Evolutionary conservation across 2,797 vertebrate species (phyloP).

Genomic region (Taenioides sp.): DNA sequence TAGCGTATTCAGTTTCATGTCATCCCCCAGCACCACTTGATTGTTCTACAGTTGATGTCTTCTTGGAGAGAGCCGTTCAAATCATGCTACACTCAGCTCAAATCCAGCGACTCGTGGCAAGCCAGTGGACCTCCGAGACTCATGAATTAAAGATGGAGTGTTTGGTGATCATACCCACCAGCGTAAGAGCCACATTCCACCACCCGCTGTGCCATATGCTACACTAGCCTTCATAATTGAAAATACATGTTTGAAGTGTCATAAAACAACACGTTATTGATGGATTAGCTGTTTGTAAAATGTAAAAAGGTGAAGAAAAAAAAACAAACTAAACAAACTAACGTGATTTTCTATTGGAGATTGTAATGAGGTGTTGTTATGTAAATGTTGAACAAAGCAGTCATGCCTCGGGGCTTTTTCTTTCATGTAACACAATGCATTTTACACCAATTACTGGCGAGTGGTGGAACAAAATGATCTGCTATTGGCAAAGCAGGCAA

Average conservation of each 20-base stretch:
- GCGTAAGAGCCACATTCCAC: slow-evolving; percentile 10
- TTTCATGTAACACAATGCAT: slow-evolving; percentile 40
- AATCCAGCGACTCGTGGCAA: slow-evolving; percentile 3
- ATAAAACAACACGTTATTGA: slow-evolving; percentile 24
- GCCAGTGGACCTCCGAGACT: slow-evolving; percentile 1
- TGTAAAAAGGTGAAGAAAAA: not conserved
- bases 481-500: slow-evolving; percentile 42
- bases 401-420: slow-evolving; percentile 39
- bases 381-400: slow-evolving; percentile 60
- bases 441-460: slow-evolving; percentile 41
- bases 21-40: not conserved
- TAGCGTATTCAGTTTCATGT: not conserved
- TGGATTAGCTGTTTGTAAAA: slow-evolving; percentile 29
- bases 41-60: slow-evolving; percentile 9
- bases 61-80: not conserved
- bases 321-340: not conserved
- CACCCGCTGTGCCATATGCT: slow-evolving; percentile 27
- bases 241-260: slow-evolving; percentile 37
- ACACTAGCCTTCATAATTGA: slow-evolving; percentile 29
- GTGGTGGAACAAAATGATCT: slow-evolving; percentile 36
- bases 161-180: slow-evolving; percentile 17
- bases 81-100: not conserved
- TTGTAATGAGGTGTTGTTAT: slow-evolving; percentile 51
- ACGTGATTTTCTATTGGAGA: slow-evolving; percentile 39
- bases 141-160: slow-evolving; percentile 28